Conservation (phyloP, 2,888 invertebrate species). For the Acanthosepion lycidas region DNA sequence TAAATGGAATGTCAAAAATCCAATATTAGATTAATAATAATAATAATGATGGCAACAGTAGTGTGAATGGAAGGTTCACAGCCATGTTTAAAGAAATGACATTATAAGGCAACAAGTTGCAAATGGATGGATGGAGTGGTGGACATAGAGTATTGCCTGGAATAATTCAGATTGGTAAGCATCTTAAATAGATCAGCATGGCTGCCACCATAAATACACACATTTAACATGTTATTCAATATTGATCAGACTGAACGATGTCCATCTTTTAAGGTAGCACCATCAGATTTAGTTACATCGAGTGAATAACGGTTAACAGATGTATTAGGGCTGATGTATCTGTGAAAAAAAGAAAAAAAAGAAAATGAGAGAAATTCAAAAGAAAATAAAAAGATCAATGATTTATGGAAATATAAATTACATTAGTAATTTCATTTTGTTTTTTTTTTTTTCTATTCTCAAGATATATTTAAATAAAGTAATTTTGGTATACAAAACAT, state of each 20-base stretch:
- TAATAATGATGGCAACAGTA: not conserved
- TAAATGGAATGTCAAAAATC: constrained; percentile 15
- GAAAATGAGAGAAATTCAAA: not conserved
- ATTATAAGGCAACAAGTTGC: not conserved
- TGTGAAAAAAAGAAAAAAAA: not conserved
- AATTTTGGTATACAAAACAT: not conserved
- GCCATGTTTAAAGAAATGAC: not conserved
- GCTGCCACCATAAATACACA: not conserved
- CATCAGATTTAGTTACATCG: not conserved
- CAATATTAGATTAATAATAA: constrained; percentile 16
- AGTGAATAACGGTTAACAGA: not conserved
- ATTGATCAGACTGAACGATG: not conserved
- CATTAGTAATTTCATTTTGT: not conserved
- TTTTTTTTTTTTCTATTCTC: not conserved
- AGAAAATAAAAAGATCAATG: not conserved
- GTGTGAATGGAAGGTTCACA: not conserved
- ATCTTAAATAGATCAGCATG: not conserved
- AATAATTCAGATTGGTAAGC: not conserved
- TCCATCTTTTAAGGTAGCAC: not conserved
- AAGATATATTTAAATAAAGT: not conserved
- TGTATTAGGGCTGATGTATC: not conserved
- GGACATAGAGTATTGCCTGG: not conserved
- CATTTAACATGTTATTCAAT: no score
- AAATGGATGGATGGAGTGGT: not conserved
- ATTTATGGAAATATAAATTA: not conserved